Conservation (phyloP, 1,140 invertebrate genomes). For the Ostrea edulis region DNA sequence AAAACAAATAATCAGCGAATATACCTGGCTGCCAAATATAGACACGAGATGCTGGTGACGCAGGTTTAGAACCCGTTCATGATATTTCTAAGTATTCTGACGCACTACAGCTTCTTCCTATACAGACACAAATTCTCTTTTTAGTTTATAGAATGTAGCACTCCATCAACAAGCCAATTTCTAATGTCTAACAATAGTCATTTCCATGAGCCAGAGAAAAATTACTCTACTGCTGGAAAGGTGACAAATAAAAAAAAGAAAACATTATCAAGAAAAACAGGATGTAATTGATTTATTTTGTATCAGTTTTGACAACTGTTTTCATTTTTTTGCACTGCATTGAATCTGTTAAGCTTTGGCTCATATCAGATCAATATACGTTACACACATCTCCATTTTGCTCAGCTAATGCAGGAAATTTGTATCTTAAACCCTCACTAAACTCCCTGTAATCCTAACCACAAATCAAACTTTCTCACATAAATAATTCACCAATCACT, state of each 20-base stretch:
- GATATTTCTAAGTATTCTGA: neutral
- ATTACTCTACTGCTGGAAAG: neutral
- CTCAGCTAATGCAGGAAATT: neutral
- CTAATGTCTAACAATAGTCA: neutral
- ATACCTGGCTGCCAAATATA: slow-evolving; percentile 16
- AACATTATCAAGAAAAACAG: neutral
- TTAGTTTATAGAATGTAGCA: neutral
- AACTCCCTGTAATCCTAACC: neutral
- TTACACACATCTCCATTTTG: neutral
- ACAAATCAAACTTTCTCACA: neutral
- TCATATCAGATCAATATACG: neutral
- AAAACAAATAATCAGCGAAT: slow-evolving; percentile 21
- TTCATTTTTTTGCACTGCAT: neutral
- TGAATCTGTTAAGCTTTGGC: neutral
- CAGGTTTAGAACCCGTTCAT: neutral
- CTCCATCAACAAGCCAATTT: neutral
- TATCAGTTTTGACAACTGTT: neutral
- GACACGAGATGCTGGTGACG: neutral
- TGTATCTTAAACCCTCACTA: neutral
- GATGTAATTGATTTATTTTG: neutral
- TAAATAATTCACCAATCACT: neutral
- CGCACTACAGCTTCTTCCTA: neutral
- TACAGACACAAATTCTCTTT: neutral
- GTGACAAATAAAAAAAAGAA: neutral
- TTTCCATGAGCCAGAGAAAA: neutral